A percentile compares a stretch with the other conserved stretches of the same genome.
Conservation (phyloP, 2,797 vertebrate genomes). For the Artibeus jamaicensis region DNA sequence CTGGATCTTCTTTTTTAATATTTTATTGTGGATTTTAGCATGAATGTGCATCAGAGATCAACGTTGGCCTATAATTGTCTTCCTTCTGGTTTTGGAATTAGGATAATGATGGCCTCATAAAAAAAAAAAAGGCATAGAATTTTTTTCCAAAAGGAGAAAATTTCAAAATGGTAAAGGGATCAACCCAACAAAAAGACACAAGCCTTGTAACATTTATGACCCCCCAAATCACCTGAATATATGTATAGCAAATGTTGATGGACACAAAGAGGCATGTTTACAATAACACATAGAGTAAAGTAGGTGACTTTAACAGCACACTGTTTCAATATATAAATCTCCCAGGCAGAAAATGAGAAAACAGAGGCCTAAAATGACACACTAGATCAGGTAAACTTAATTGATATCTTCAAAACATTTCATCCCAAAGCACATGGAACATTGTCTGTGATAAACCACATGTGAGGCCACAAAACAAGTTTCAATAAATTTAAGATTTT, state of each 20-base stretch:
- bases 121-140: too few relatives aligned
- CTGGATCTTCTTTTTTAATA: too few relatives aligned
- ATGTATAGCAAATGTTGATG: background rate
- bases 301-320: background rate
- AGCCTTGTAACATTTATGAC: background rate
- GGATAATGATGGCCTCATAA: too few relatives aligned
- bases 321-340: background rate
- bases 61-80: too few relatives aligned
- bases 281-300: background rate
- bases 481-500: background rate
- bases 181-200: background rate
- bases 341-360: background rate
- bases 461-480: background rate
- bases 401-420: background rate
- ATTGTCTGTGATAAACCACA: background rate
- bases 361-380: background rate
- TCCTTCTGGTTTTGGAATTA: too few relatives aligned
- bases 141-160: background rate
- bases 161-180: background rate
- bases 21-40: too few relatives aligned
- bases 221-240: background rate
- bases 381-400: background rate
- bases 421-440: background rate
- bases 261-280: background rate
- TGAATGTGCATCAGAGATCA: too few relatives aligned